Conservation (phyloP, 2,113 vertebrate genomes). For the Trogon surrucura region DNA sequence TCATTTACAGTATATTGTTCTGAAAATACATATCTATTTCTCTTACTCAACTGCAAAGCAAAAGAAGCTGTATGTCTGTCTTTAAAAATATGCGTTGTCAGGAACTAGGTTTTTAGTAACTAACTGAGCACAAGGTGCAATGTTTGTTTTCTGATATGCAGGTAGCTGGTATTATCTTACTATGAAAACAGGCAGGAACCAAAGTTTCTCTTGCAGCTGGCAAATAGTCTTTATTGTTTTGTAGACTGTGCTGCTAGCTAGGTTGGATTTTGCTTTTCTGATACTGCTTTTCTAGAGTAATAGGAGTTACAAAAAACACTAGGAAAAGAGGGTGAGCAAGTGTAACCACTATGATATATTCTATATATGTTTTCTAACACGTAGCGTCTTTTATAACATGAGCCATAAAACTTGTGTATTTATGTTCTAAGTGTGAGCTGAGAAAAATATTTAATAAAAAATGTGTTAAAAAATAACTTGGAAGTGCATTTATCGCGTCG, state of each 20-base stretch:
- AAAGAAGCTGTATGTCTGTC: background rate
- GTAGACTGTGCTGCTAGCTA: background rate
- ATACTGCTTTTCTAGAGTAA: conserved; percentile 19
- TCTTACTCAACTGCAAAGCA: conserved; percentile 11
- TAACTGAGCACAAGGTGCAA: background rate
- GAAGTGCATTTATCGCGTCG: background rate
- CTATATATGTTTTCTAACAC: conserved; percentile 60
- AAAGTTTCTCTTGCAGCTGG: conserved; percentile 34
- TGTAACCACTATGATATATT: conserved; percentile 28
- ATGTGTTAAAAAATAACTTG: conserved; percentile 23
- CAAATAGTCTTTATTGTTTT: background rate
- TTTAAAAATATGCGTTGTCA: background rate
- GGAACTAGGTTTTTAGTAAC: background rate
- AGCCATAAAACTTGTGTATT: conserved; percentile 63
- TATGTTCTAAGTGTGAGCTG: conserved; percentile 58
- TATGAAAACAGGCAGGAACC: conserved; percentile 7
- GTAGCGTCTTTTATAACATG: conserved; percentile 55
- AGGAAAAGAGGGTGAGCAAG: conserved; percentile 6
- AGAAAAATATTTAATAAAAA: conserved; percentile 63
- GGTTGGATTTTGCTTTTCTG: conserved; percentile 24
- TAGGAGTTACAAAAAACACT: background rate
- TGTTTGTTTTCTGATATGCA: background rate
- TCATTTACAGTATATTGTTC: background rate
- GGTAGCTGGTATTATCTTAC: background rate
- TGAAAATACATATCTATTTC: background rate